Base-by-base conservation (phyloP, 2,113 vertebrate genomes). In the Apus apus region DNA sequence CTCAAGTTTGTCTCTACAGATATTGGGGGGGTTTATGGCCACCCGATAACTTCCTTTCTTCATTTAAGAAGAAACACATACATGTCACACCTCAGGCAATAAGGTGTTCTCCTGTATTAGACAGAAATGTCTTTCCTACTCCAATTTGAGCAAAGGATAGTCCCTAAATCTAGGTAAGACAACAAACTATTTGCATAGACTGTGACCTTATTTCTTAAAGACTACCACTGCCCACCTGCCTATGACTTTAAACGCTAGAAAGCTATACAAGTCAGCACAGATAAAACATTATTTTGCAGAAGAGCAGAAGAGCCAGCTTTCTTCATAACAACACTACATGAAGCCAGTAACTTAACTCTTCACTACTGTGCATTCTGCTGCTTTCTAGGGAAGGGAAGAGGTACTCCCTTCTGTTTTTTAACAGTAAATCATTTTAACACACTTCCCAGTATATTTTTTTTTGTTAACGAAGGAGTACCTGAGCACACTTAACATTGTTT, bases 311-410 rank as follows among this genome's bases (percentile, higher is more conserved):
- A 84, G 22, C 53, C 68, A 88, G 61, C 54, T 77, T 93, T 81
- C 80, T 73, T 81, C 70, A 11, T 58, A 79, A 53, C 61, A 79
- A 53, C 61, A 13, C 45, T 38, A 38, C 56, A 43, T 9, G 36
- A 30, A 81, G 90, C 13, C 89, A 84, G 5, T 22, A 72, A 78
- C 67, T 88, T 27, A 50, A 18, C 15, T 77, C 53, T 78, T 84
- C 56, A 45, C 64, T 84, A 25, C 57, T 40, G 40, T 25, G 19
- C 1, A 0, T 67, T 80, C 80, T 57, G 26, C 34, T 90, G 76
- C 91, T 93, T 93, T 86, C 93, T 20, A 89, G 80, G 83, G 89
- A 46, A 89, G 80, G 83, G 89, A 46, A 80, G 51, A 96, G 48
- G 79, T 93, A 53, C 60, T 91, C 78, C n/a, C 43, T 61, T 53